Base-by-base conservation (phyloP, 2,888 invertebrate genomes). In the Apotomis capreana region DNA sequence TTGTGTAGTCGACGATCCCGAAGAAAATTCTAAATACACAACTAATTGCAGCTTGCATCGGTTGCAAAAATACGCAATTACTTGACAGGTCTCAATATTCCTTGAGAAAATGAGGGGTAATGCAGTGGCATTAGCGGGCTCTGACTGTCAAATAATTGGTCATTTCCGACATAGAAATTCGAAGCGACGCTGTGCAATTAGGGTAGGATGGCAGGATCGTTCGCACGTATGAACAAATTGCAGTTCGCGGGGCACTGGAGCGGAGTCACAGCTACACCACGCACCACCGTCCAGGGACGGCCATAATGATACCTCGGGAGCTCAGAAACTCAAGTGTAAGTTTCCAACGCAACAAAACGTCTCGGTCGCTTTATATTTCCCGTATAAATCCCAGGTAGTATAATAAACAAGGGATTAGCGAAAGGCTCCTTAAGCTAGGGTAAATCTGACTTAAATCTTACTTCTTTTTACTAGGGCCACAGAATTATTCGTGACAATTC, bases 181-280 rank as follows among this genome's bases (percentile, higher is more conserved):
- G 80, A 82, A 76, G 78, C 74, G 78, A 83, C 76, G 67, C 65
- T 51, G 76, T 74, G 78, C 87, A 90, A 91, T 92, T 90, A 91
- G 81, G 85, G 81, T 78, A 87, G 84, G 87, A 87, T 85, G 85
- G 81, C 78, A 87, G 84, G 87, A 87, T 85, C 88, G 86, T 85
- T 85, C 82, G 88, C 92, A 91, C 92, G 91, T 92, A 90, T 89
- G 85, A 78, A 86, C 86, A 91, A 92, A 92, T 92, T 92, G 88
- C 89, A 78, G 82, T 82, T 76, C 80, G 80, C 78, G 80, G 75
- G 74, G 76, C 76, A 74, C 74, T 76, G 73, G 71, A 78, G 75
- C 78, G 77, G 78, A 79, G 79, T 78, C 80, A 80, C 75, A 75
- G 69, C 55, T 74, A 71, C 67, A 64, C 63, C 76, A 76, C 75